Evolutionary conservation across 2,113 vertebrate species (phyloP).

Genomic region (Noturus placidus): DNA sequence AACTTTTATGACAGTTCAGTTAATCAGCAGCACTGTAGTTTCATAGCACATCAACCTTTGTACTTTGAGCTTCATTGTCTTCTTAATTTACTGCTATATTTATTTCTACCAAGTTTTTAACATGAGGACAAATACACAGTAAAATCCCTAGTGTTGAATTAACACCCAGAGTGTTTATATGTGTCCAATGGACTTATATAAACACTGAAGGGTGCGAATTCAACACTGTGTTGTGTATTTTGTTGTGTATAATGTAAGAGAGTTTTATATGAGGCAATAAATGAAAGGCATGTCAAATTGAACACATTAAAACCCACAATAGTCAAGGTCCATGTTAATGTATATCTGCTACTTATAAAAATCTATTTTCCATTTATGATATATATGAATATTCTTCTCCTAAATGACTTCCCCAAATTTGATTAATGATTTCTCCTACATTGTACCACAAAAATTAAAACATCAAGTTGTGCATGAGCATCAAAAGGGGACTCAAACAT

Average conservation of each 20-base stretch:
- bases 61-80: conserved; percentile 14
- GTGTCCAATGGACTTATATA: too few species aligned
- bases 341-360: neutral
- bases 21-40: conserved; percentile 22
- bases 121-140: neutral
- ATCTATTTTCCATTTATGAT: neutral
- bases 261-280: neutral
- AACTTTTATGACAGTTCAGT: conserved; percentile 32
- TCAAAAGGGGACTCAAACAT: neutral
- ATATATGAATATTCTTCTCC: neutral
- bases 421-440: neutral
- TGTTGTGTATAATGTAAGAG: neutral
- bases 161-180: too few species aligned
- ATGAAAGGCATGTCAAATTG: neutral
- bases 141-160: too few species aligned
- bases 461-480: neutral
- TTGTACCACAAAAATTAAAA: neutral
- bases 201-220: too few species aligned
- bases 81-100: neutral
- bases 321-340: neutral
- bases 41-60: conserved; percentile 38
- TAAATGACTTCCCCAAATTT: neutral
- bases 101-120: neutral
- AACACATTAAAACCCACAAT: neutral
- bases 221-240: too few species aligned